Evolutionary conservation across 2,888 invertebrate species (phyloP), one percentile per base, ranked within the genome.

Genomic region (Piscicola geometra): DNA sequence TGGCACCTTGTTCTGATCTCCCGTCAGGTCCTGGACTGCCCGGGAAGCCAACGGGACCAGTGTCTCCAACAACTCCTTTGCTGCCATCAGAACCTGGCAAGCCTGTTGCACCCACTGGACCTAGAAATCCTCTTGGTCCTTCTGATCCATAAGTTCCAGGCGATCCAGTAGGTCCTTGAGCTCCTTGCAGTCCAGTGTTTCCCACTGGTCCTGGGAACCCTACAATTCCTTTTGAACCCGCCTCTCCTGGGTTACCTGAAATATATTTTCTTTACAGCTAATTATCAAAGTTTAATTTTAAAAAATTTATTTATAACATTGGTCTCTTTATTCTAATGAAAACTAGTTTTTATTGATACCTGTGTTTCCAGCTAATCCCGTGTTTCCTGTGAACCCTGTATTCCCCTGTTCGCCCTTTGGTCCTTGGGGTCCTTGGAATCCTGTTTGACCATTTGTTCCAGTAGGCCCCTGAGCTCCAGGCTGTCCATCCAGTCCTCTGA

Each of bases 201-300:
- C 78, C 78, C 15, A 32, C 30, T 1, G 64, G 18, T 52, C 78
- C 78, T 15, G 76, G 71, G 47, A 81, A 81, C 0, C 80, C 76
- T 2, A 71, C 71, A 70, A 81, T 81, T 5, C 75, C 76, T 5
- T 56, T 56, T 5, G 60, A 3, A 18, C 60, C 60, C n/a, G 60
- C 15, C n/a, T 56, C 15, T 18, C 60, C 60, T 21, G n/a, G n/a
- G 25, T 9, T 3, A 5, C 60, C 60, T 56, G 60, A 56, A 56
- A 15, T 15, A 21, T 21, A 47, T 15, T 15, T 47, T 15, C 9
- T 15, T 21, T 21, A 21, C 50, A 15, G 50, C 21, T 47, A 15
- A 15, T 47, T 21, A 47, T 47, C 50, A 47, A n/a, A n/a, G n/a
- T n/a, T n/a, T n/a, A 15, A 41, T 41, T 41, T 41, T 41, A 9